These are phyloP conservation scores for Villa cingulata DNA, from an alignment of 2,888 invertebrate species.

Conservation along the genomic window DNA sequence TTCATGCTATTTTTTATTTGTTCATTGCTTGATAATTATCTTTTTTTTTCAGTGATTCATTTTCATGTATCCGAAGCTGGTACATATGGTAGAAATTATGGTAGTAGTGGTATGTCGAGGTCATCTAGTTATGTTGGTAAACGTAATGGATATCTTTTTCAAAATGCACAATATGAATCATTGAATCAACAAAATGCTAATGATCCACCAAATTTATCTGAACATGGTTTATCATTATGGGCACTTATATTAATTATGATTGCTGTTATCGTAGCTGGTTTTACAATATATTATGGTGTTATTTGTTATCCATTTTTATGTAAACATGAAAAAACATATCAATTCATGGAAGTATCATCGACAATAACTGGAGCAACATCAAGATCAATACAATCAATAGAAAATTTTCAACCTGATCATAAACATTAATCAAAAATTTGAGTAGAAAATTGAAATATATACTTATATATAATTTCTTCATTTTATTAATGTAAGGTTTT, in stretches of 20 bases:
- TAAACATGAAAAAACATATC: conserved; percentile 31
- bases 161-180: too few species aligned
- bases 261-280: conserved; percentile 24
- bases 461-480: too few species aligned
- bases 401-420: conserved; percentile 22
- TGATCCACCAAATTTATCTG: neutral
- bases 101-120: too few species aligned
- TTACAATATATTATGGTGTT: conserved; percentile 47
- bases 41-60: too few species aligned
- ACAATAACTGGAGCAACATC: conserved; percentile 34
- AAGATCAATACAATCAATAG: conserved; percentile 33
- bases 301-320: conserved; percentile 54
- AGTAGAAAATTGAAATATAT: too few species aligned
- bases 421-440: neutral
- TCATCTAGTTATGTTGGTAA: too few species aligned
- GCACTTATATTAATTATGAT: conserved; percentile 41
- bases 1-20: too few species aligned
- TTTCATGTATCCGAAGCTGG: too few species aligned
- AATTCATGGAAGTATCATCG: conserved; percentile 34
- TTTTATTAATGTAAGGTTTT: too few species aligned
- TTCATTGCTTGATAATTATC: too few species aligned
- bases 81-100: too few species aligned
- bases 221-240: conserved; percentile 46
- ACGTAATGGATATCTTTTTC: too few species aligned
- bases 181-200: neutral